Conservation (phyloP, 2,113 vertebrate species). For the Gila orcuttii region DNA sequence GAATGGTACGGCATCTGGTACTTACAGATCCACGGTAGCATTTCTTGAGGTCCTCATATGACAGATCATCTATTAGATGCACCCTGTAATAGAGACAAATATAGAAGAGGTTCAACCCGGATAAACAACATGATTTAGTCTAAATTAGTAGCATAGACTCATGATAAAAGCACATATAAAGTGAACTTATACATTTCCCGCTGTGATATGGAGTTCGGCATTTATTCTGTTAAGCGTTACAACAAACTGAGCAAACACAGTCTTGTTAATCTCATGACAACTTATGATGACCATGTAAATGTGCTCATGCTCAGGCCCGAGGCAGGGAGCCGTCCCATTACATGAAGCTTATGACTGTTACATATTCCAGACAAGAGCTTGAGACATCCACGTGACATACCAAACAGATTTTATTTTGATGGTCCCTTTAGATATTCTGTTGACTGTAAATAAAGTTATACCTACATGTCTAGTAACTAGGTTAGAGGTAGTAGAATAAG, state of each 20-base stretch:
- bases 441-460: background rate
- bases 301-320: background rate
- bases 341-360: background rate
- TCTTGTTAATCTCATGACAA: conserved; percentile 1
- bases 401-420: background rate
- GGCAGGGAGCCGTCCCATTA: background rate
- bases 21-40: conserved; percentile 63
- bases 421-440: background rate
- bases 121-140: background rate
- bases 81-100: conserved; percentile 48
- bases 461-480: background rate
- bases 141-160: background rate
- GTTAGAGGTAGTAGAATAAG: background rate
- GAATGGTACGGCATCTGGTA: background rate
- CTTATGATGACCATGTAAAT: background rate
- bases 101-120: background rate
- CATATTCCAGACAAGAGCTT: background rate
- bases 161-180: background rate
- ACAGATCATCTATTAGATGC: conserved; percentile 57
- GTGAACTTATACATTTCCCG: background rate
- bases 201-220: background rate
- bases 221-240: background rate
- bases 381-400: background rate
- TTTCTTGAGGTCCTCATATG: conserved; percentile 62
- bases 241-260: background rate